phyloP scores from a whole-genome alignment of 2,888 invertebrate genomes.

The Pollenia amentaria region DNA sequence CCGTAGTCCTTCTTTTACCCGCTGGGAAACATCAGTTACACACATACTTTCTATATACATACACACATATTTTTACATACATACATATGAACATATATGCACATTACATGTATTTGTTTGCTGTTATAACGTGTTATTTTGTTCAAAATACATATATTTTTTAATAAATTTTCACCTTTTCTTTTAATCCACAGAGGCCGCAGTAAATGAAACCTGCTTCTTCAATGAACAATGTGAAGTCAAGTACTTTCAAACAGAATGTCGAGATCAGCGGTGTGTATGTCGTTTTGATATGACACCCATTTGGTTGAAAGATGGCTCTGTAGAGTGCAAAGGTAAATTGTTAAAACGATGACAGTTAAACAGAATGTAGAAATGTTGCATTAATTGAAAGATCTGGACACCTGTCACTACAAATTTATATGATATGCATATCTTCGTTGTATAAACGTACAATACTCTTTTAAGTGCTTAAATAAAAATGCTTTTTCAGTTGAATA shows the following conservation, averaged over 20 bases:
- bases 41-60: not conserved
- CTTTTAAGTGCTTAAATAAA: no score
- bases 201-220: slow-evolving; percentile 92
- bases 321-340: slow-evolving; percentile 90
- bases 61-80: not conserved
- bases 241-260: slow-evolving; percentile 90
- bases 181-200: slow-evolving; percentile 86
- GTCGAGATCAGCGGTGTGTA: slow-evolving; percentile 90
- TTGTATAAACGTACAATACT: no score
- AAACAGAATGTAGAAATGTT: not conserved
- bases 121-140: no score
- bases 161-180: slow-evolving; percentile 13
- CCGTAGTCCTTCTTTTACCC: no score
- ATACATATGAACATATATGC: slow-evolving; percentile 3
- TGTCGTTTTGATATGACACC: slow-evolving; percentile 93
- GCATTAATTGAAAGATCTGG: not conserved
- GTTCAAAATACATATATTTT: not conserved
- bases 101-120: not conserved
- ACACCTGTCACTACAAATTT: not conserved
- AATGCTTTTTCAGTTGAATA: no score
- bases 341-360: not conserved
- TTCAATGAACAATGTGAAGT: slow-evolving; percentile 94
- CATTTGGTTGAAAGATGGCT: slow-evolving; percentile 89
- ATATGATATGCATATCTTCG: not conserved
- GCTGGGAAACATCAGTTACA: no score